A percentile compares a stretch with the other conserved stretches of the same genome.
These are phyloP conservation scores for Pitta sordida DNA, from an alignment of 2,113 vertebrate genomes.

Conservation along the genomic window DNA sequence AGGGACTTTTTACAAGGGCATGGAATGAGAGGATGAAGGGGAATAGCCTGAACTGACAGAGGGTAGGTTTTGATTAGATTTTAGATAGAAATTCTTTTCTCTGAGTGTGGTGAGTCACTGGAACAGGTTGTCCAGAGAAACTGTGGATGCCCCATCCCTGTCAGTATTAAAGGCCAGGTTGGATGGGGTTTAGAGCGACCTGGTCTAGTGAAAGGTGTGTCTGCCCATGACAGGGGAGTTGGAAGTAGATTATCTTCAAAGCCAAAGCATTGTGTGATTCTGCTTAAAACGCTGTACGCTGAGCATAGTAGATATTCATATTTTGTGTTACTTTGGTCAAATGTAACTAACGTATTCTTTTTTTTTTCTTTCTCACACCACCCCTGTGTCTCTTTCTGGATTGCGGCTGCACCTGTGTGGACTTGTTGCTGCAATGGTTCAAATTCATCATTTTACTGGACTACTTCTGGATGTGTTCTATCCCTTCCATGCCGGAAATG, in stretches of 20 bases:
- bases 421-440: conserved; percentile 12
- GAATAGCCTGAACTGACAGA: not conserved
- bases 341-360: conserved; percentile 75
- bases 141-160: not conserved
- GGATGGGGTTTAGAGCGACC: not conserved
- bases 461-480: conserved; percentile 18
- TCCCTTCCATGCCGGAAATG: conserved; percentile 62
- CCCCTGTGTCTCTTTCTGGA: conserved; percentile 17
- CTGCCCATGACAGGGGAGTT: fast-evolving
- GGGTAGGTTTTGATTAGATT: not conserved
- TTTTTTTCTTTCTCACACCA: not conserved
- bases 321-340: conserved; percentile 46
- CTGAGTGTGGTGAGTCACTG: not conserved
- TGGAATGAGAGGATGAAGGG: not conserved
- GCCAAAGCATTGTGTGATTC: not conserved
- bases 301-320: not conserved
- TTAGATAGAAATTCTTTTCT: not conserved
- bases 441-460: conserved; percentile 13
- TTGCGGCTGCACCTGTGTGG: conserved; percentile 19
- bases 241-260: not conserved
- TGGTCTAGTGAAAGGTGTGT: not conserved
- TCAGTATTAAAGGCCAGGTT: not conserved
- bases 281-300: not conserved
- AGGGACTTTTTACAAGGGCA: not conserved
- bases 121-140: not conserved